Evolutionary conservation across 2,797 vertebrate species (phyloP), one percentile per base, ranked within the genome.

Genomic region (Phyllotis vaccarum): DNA sequence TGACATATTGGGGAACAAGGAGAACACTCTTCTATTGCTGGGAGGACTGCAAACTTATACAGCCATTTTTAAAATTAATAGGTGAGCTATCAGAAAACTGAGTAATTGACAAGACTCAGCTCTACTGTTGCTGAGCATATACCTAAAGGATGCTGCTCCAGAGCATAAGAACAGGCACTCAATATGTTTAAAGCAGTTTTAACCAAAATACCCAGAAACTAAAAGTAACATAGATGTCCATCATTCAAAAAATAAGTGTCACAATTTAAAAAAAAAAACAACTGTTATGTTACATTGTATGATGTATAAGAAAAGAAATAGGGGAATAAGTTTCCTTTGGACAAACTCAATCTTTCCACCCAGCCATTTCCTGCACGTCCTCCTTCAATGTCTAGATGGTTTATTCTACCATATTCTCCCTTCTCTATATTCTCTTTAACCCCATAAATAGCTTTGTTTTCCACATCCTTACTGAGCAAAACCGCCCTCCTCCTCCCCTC

Each of bases 401-500:
- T 17, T 2, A 2, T 43, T 62, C 80, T 62, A 31, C 2, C 37
- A 11, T 16, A 54, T 60, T 27, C 14, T 43, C 40, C 17, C 8
- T 29, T 29, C 1, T 16, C 29, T 2, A 19, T 60, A 10, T 24
- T 24, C 16, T 3, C 3, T 2, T 2, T 64, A 21, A 10, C 19
- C 16, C 5, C 17, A 46, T 34, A 46, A 82, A 12, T 21, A 46
- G 40, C 16, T 46, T 46, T 83, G 5, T 9, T 21, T 43, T 27
- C 56, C 13, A 60, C 5, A 46, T 43, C 2, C 40, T 16, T 1
- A 64, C 13, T 82, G n/a, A 0, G 7, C 8, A 22, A 81, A 13
- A 49, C 46, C 5, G 9, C 46, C 5, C 46, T 9, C 29, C 24
- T 17, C 24, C 2, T 2, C 37, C 37, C 27, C 27, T 6, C 6